These are phyloP conservation scores for Pelecanoides urinatrix DNA, from an alignment of 2,113 vertebrate species.

Conservation along the genomic window DNA sequence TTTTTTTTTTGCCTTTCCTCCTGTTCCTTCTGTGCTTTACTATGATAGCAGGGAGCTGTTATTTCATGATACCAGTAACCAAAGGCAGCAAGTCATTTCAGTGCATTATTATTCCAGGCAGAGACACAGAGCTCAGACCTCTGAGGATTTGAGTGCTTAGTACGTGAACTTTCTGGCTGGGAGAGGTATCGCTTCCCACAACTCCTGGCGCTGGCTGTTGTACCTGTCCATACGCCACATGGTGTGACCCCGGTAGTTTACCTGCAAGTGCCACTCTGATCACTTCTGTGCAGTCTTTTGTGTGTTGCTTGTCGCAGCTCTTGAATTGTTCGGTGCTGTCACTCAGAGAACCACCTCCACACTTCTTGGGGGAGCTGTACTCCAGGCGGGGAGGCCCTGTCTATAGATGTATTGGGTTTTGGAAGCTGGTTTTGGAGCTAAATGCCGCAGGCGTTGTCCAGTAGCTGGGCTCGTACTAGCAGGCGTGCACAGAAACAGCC, in stretches of 20 bases:
- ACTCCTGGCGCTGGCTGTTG: background rate
- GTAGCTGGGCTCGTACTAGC: background rate
- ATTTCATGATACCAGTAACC: background rate
- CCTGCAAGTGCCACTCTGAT: background rate
- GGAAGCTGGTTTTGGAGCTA: background rate
- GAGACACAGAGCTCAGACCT: background rate
- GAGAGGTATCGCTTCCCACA: background rate
- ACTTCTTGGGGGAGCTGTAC: background rate
- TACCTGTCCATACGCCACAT: fast-evolving
- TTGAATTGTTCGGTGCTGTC: background rate
- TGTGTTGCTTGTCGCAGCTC: background rate
- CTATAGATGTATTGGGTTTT: background rate
- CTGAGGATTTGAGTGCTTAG: background rate
- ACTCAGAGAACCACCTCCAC: background rate
- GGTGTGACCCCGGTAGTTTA: background rate
- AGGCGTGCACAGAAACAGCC: background rate
- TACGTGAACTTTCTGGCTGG: background rate
- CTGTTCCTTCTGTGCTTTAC: background rate
- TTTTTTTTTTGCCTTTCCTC: background rate
- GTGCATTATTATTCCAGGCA: background rate
- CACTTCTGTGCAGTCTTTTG: background rate
- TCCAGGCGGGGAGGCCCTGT: background rate
- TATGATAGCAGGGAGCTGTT: background rate
- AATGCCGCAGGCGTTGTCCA: background rate
- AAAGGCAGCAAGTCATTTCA: background rate